Evolutionary conservation across 2,797 vertebrate genomes (phyloP), one percentile per base, ranked within the genome.

Genomic region (Gymnothorax reevesii): DNA sequence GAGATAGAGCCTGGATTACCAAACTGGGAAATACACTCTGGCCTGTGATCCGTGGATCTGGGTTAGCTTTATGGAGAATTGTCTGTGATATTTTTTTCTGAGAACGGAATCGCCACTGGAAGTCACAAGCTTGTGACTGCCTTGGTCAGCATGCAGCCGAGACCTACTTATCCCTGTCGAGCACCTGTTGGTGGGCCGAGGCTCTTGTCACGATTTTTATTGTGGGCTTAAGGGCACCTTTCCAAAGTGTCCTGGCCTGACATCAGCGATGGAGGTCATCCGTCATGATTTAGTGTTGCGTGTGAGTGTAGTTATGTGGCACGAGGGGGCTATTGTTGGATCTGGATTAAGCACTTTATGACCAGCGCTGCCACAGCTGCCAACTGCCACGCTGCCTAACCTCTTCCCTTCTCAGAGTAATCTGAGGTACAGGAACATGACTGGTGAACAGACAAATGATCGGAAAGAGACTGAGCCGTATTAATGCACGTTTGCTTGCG

Each of bases 301-400:
- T 52, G n/a, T 8, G n/a, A 55, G n/a, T 80, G 22, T 55, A 54
- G 69, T 73, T 42, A 80, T 55, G 49, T n/a, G 7, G 77, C n/a
- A 10, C 15, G n/a, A 54, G 77, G 25, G 33, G 52, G 49, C 77
- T 80, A 80, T 80, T 80, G 77, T 80, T 80, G 55, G 77, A n/a
- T 3, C 15, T n/a, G 77, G 77, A 54, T 80, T 80, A 80, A 7
- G 2, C 52, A 80, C 52, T 55, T 80, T 80, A 55, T 20, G 22
- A 9, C 77, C 52, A 17, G 52, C 17, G 0, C 77, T 54, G 77
- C 77, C 55, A 52, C 20, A n/a, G 52, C 20, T n/a, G 49, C 17
- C 20, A 3, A 1, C 73, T 15, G 52, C 4, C 1, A 7, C 52
- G 17, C 52, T 49, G 5, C 4, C 42, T 79, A 20, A 49, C 5